Evolutionary conservation across 2,797 vertebrate genomes (phyloP).

Genomic region (Lacerta viridis): DNA sequence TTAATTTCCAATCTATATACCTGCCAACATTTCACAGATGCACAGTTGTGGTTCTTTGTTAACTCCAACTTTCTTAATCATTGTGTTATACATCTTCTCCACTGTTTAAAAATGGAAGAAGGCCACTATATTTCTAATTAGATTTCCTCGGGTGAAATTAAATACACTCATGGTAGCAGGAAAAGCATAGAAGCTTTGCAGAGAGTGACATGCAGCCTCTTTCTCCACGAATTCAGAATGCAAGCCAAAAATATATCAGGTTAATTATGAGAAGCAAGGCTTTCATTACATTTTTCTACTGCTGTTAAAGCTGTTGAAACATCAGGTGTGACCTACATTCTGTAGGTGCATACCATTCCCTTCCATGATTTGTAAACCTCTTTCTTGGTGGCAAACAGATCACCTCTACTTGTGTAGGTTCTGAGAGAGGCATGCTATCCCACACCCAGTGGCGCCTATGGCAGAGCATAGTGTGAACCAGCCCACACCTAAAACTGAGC

Average conservation of each 20-base stretch:
- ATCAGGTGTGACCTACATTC: conserved; percentile 7
- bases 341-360: neutral
- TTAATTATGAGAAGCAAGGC: neutral
- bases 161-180: neutral
- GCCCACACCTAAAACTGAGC: neutral
- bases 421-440: neutral
- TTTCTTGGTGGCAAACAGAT: neutral
- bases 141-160: neutral
- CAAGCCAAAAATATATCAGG: neutral
- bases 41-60: neutral
- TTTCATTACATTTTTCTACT: conserved; percentile 21
- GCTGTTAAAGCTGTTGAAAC: conserved; percentile 17
- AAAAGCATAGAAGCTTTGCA: conserved; percentile 16
- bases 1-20: neutral
- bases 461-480: neutral
- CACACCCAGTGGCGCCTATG: neutral
- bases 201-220: neutral
- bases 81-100: neutral
- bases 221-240: neutral
- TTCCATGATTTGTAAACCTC: neutral
- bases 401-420: no score
- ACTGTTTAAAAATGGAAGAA: neutral
- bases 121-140: conserved; percentile 20
- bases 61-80: neutral
- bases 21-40: neutral